Percentiles rank a stretch among this genome's conserved stretches.
phyloP scores from a whole-genome alignment of 2,888 invertebrate species.

The Horisme vitalbata region DNA sequence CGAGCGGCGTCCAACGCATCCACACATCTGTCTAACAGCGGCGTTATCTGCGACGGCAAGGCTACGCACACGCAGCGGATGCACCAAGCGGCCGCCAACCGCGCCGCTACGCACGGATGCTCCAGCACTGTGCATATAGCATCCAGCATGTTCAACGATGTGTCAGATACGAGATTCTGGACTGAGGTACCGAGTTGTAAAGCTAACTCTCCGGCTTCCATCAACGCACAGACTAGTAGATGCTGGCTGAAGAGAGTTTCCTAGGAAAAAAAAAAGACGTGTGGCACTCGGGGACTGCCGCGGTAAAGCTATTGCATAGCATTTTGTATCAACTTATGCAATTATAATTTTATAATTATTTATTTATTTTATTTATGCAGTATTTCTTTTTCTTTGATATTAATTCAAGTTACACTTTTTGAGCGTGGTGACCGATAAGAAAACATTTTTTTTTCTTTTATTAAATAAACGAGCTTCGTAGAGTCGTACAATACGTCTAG shows the following conservation, averaged over 20 bases:
- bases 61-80: constrained; percentile 95
- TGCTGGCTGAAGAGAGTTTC: constrained; percentile 96
- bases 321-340: too few species aligned
- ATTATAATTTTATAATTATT: too few species aligned
- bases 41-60: constrained; percentile 96
- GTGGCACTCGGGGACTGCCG: too few species aligned
- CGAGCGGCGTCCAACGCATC: constrained; percentile 94
- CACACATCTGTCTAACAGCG: constrained; percentile 94
- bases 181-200: constrained; percentile 97
- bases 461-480: too few species aligned
- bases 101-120: constrained; percentile 96
- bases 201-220: constrained; percentile 95
- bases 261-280: constrained; percentile 52
- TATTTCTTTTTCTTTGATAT: too few species aligned
- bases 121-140: constrained; percentile 88
- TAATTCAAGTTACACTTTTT: too few species aligned
- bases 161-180: constrained; percentile 94
- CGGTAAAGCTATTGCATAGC: too few species aligned
- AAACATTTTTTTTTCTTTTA: too few species aligned
- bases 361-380: too few species aligned
- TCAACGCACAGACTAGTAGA: constrained; percentile 94
- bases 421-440: too few species aligned
- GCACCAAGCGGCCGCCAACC: constrained; percentile 97
- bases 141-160: constrained; percentile 87
- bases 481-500: too few species aligned